A percentile compares a stretch with the other conserved stretches of the same genome.
These are phyloP conservation scores for Aspidiotus rigidus DNA, from an alignment of 2,888 invertebrate genomes.

Conservation along the genomic window DNA sequence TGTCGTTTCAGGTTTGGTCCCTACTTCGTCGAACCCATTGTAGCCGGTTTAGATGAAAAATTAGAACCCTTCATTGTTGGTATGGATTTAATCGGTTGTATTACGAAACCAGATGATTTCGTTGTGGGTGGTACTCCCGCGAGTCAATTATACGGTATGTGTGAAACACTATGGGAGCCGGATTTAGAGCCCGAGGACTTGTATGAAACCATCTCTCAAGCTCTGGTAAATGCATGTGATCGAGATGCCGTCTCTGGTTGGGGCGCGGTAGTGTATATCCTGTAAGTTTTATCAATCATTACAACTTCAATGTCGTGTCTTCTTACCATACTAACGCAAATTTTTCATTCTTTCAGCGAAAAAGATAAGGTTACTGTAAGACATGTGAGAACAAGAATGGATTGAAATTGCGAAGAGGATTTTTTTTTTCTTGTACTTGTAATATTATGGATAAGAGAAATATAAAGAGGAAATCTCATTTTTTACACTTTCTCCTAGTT, in stretches of 20 bases:
- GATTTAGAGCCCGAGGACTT: slow-evolving; percentile 82
- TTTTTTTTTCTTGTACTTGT: no score
- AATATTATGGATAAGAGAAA: no score
- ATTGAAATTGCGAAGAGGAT: slow-evolving; percentile 49
- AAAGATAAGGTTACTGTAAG: slow-evolving; percentile 86
- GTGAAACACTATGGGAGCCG: slow-evolving; percentile 91
- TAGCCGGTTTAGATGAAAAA: slow-evolving; percentile 84
- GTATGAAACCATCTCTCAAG: slow-evolving; percentile 93
- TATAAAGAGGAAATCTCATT: no score
- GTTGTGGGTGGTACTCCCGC: slow-evolving; percentile 93
- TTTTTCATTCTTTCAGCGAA: slow-evolving; percentile 53
- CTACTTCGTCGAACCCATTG: slow-evolving; percentile 93
- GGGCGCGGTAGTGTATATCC: slow-evolving; percentile 92
- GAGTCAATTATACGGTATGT: slow-evolving; percentile 86
- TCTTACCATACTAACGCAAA: not conserved
- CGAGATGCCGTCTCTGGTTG: slow-evolving; percentile 96
- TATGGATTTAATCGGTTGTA: slow-evolving; percentile 90
- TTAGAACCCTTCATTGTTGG: slow-evolving; percentile 80
- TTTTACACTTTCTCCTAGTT: no score
- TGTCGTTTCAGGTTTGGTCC: slow-evolving; percentile 71
- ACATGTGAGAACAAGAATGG: slow-evolving; percentile 88
- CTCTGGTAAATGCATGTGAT: slow-evolving; percentile 90
- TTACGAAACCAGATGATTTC: slow-evolving; percentile 86
- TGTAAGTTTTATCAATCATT: slow-evolving; percentile 50
- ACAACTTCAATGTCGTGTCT: no score